Percentiles rank a stretch among this genome's conserved stretches.
Evolutionary conservation across 35 echinoderm and acorn worm species (phyloP).

Genomic region (Hemicentrotus pulcherrimus): DNA sequence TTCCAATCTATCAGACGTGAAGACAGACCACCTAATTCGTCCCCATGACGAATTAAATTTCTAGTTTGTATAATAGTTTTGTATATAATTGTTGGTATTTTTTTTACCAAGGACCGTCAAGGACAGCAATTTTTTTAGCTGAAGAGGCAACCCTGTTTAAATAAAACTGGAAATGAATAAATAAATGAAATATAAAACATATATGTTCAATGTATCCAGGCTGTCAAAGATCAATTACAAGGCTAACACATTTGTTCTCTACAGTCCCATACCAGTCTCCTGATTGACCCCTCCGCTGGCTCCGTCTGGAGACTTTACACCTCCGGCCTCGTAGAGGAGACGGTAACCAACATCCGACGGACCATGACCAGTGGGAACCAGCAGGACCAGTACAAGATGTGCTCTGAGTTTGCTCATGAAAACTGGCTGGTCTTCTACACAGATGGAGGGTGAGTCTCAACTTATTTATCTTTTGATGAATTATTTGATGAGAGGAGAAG

Average conservation of each 20-base stretch:
- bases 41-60: too few species aligned
- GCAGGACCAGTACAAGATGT: constrained; percentile 77
- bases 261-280: constrained; percentile 78
- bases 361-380: constrained; percentile 65
- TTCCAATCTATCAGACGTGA: too few species aligned
- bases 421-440: constrained; percentile 86
- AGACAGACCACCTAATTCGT: too few species aligned
- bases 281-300: constrained; percentile 69
- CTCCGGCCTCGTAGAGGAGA: constrained; percentile 66
- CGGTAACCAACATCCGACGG: constrained; percentile 74
- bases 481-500: background rate
- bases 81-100: too few species aligned
- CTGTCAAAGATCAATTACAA: background rate
- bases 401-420: constrained; percentile 78
- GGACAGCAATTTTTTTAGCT: too few species aligned
- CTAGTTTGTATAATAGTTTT: too few species aligned
- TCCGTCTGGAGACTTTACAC: constrained; percentile 64
- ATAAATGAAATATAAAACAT: too few species aligned
- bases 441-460: constrained; percentile 68
- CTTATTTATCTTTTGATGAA: background rate
- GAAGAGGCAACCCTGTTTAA: too few species aligned
- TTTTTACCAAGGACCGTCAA: too few species aligned
- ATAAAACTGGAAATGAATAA: too few species aligned
- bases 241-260: background rate
- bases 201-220: too few species aligned